A percentile compares a stretch with the other conserved stretches of the same genome.
Conservation (phyloP, 1,140 invertebrate genomes). For the Oreohelix idahoensis region DNA sequence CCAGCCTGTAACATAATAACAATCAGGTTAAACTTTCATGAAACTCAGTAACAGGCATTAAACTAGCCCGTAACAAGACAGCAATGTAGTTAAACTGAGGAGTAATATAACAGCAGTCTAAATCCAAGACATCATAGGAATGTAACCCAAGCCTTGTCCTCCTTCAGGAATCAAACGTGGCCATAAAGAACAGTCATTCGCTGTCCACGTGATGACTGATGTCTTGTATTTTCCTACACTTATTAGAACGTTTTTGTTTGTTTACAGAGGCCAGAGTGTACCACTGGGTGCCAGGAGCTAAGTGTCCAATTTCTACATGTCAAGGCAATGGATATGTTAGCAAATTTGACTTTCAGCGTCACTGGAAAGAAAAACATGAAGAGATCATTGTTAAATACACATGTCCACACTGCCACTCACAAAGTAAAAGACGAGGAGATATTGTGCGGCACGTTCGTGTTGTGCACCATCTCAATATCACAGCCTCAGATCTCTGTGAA, state of each 20-base stretch:
- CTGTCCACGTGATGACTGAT: background rate
- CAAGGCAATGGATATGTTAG: background rate
- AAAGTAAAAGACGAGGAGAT: slow-evolving; percentile 16
- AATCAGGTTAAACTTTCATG: too few species aligned
- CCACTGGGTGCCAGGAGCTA: background rate
- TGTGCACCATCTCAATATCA: background rate
- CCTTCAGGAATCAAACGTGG: background rate
- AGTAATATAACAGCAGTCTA: too few species aligned
- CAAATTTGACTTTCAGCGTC: slow-evolving; percentile 7
- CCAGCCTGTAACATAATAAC: too few species aligned
- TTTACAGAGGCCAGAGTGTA: background rate
- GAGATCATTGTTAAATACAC: background rate
- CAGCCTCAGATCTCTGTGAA: background rate
- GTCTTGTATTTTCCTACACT: background rate
- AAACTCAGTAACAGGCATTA: too few species aligned
- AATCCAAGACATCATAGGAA: too few species aligned
- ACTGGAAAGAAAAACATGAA: slow-evolving; percentile 33
- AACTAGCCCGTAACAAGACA: too few species aligned
- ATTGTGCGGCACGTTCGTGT: slow-evolving; percentile 16
- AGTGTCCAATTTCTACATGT: slow-evolving; percentile 23
- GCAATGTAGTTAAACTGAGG: too few species aligned
- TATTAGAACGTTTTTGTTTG: background rate
- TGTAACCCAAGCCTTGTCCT: background rate
- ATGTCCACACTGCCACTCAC: slow-evolving; percentile 6
- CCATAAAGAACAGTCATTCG: background rate